Base-by-base conservation (phyloP, 2,797 vertebrate genomes). In the Thamnophis elegans region DNA sequence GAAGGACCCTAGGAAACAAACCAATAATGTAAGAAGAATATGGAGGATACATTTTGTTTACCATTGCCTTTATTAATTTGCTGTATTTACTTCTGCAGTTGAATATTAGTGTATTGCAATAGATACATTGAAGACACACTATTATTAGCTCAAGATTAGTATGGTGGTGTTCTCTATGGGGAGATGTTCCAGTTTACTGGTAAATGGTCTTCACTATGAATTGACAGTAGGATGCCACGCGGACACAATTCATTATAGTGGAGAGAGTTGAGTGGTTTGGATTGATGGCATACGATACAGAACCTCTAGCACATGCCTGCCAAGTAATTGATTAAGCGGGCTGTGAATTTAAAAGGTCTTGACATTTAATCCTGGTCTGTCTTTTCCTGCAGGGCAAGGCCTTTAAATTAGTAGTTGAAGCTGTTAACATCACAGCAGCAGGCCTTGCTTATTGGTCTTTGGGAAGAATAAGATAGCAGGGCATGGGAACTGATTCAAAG, bases 301-400 rank as follows among this genome's bases (percentile, higher is more conserved):
- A 85, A 91, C 56, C 32, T 58, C 5, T 58, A 88, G 86, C 32
- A 59, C 14, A 9, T 47, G 87, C 91, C 47, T 93, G 56, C 92
- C 56, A 60, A 60, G n/a, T 93, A 91, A 93, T 88, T 93, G 85
- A 90, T 91, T 82, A 82, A 60, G 56, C 14, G 26, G 92, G 16
- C 11, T 82, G 88, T 68, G 82, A 65, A 82, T 22, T 55, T 85
- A 93, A 89, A 53, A 78, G 47, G 59, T 36, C 65, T 85, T 82
- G 86, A 91, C 56, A 85, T 93, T 88, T 91, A 62, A 54, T 85
- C 65, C 82, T 93, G 89, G 65, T 55, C 18, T 16, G 42, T 88
- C 47, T 88, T 68, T 82, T 87, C 85, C 89, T 55, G 4, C 22
- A 54, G 92, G 89, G 62, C 55, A 42, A 51, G n/a, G 12, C 54